Conservation (phyloP, 1,140 invertebrate species). For the Drepana arcuata region DNA sequence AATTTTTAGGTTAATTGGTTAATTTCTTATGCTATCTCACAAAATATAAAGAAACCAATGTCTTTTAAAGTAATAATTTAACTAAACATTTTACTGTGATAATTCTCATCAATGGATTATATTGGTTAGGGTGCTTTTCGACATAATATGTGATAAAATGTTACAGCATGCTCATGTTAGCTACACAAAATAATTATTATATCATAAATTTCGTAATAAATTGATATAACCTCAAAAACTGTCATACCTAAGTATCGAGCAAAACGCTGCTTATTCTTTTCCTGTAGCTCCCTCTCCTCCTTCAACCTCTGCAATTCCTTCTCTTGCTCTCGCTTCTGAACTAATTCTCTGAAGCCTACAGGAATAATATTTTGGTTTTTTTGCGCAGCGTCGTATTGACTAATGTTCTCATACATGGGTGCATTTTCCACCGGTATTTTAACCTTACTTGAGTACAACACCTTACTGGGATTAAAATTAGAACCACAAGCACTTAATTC, state of each 20-base stretch:
- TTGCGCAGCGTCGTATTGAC: constrained; percentile 70
- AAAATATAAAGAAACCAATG: no score
- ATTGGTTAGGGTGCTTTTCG: no score
- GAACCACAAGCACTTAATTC: constrained; percentile 76
- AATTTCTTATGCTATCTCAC: no score
- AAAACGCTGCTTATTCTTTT: constrained; percentile 52
- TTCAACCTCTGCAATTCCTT: constrained; percentile 33
- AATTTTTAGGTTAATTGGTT: no score
- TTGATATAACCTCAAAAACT: constrained; percentile 51
- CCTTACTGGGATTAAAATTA: constrained; percentile 78
- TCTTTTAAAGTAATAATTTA: no score
- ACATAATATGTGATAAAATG: no score
- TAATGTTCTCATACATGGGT: constrained; percentile 76
- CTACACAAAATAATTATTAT: no score
- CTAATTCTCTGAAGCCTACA: constrained; percentile 28
- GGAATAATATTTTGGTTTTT: constrained; percentile 29
- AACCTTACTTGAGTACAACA: constrained; percentile 73
- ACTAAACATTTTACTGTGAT: no score
- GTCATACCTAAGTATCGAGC: constrained; percentile 42
- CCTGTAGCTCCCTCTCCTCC: constrained; percentile 29
- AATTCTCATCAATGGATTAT: no score
- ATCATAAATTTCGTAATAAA: no score
- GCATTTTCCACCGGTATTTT: constrained; percentile 70
- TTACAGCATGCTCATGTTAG: no score
- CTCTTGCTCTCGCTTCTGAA: constrained; percentile 39